These are phyloP conservation scores for Syngnathus scovelli DNA, from an alignment of 2,113 vertebrate genomes.

Conservation along the genomic window DNA sequence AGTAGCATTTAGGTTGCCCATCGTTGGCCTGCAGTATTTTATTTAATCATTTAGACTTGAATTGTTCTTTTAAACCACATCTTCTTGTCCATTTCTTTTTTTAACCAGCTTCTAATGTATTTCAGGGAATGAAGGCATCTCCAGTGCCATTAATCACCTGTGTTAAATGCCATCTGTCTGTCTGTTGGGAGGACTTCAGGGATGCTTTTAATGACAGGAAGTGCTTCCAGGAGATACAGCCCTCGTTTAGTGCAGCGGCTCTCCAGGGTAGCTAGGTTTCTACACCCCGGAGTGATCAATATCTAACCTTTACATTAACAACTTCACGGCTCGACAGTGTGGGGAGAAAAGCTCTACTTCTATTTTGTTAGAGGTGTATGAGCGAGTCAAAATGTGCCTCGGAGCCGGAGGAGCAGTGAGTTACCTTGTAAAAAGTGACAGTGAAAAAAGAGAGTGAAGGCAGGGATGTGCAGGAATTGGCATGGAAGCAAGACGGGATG, in stretches of 20 bases:
- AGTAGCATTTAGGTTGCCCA: too few relatives aligned
- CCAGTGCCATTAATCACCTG: slow-evolving; percentile 55
- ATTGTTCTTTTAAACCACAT: slow-evolving; percentile 12
- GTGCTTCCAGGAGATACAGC: slow-evolving; percentile 60
- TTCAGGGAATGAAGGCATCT: slow-evolving; percentile 44
- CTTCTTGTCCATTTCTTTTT: slow-evolving; percentile 2
- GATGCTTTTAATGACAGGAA: slow-evolving; percentile 69
- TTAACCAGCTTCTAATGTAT: slow-evolving; percentile 14
- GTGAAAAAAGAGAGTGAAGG: slow-evolving; percentile 26
- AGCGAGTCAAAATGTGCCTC: slow-evolving; percentile 25
- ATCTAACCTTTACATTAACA: slow-evolving; percentile 61
- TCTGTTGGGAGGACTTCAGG: slow-evolving; percentile 56
- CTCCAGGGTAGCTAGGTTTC: slow-evolving; percentile 51
- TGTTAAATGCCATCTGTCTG: slow-evolving; percentile 69
- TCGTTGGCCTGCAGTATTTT: background rate
- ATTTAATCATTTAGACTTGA: slow-evolving; percentile 17
- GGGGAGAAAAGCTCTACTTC: background rate
- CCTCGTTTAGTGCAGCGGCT: slow-evolving; percentile 54
- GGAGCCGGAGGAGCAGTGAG: slow-evolving; percentile 17
- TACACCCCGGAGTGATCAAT: slow-evolving; percentile 63
- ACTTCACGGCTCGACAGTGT: slow-evolving; percentile 16
- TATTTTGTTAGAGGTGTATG: slow-evolving; percentile 28
- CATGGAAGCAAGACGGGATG: slow-evolving; percentile 19
- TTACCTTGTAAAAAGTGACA: slow-evolving; percentile 35
- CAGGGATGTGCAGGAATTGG: background rate